Evolutionary conservation across 2,113 vertebrate species (phyloP).

Genomic region (Furnarius figulus): DNA sequence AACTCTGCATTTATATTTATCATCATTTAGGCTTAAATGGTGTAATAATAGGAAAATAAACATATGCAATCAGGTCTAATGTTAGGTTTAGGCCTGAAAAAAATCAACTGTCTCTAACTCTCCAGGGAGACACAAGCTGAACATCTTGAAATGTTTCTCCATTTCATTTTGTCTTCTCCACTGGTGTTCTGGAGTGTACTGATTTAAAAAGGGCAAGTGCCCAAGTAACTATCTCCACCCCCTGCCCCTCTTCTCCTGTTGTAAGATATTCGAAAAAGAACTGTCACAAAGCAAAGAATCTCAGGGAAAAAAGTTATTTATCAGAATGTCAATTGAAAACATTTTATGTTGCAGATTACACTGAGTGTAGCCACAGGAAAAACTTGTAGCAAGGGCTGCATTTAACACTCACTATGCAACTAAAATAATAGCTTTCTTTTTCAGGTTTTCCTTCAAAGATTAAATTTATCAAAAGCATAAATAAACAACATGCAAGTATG

Average conservation of each 20-base stretch:
- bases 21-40: not conserved
- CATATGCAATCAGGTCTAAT: not conserved
- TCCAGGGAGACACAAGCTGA: not conserved
- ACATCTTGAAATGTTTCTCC: not conserved
- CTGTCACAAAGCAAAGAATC: not conserved
- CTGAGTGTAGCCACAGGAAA: not conserved
- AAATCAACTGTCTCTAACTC: not conserved
- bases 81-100: not conserved
- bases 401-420: not conserved
- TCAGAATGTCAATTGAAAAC: not conserved
- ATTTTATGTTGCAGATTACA: not conserved
- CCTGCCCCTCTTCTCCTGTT: not conserved
- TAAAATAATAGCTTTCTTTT: not conserved
- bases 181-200: not conserved
- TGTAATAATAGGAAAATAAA: not conserved
- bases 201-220: not conserved
- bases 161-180: not conserved
- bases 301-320: not conserved
- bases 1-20: not conserved
- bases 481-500: not conserved
- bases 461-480: not conserved
- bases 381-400: not conserved
- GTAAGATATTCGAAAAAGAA: not conserved
- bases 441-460: not conserved
- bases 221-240: not conserved